Base-by-base conservation (phyloP, 2,888 invertebrate genomes). In the Tipula confusa region DNA sequence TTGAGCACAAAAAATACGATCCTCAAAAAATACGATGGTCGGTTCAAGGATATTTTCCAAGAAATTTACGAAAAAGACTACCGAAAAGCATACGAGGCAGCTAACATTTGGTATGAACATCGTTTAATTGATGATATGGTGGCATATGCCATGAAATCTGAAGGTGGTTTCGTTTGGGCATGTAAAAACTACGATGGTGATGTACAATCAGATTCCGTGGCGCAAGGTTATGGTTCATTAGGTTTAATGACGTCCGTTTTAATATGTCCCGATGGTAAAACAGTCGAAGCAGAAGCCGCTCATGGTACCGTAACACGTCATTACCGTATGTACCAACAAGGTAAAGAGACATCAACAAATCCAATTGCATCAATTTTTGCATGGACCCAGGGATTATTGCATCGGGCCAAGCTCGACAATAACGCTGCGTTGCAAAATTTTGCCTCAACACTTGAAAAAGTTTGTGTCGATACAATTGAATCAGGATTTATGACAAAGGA, bases 161-260 rank as follows among this genome's bases (percentile, higher is more conserved):
- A 98, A 87, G 99, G 99, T 86, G 99, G 99, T 79, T 99, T 99
- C 89, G 98, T 99, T 0, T 99, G 99, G 99, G 98, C 99, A 7
- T 99, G 99, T 90, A 99, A 99, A 89, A 99, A 99, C 90, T 99
- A 99, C 88, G 99, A 99, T 88, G 99, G 99, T 79, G 99, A 99
- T 90, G 99, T 99, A 0, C 99, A 99, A 89, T 98, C 98, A 0
- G 99, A 99, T 90, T 96, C 98, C 0, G 97, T 99, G 31, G 99
- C 99, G 84, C 99, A 99, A 90, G 98, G 98, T 36, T 97, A 95
- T 86, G 97, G 99, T 13, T 98, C 98, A 0, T 91, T 99, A 84
- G 99, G 99, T 86, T 92, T 99, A 86, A 99, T 99, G 99, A 99
- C 99, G 0, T 98, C 98, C 13, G 99, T 99, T 0, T 91, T 99